Evolutionary conservation across 1,140 invertebrate species (phyloP).

Genomic region (Oncopodura yosiiana): DNA sequence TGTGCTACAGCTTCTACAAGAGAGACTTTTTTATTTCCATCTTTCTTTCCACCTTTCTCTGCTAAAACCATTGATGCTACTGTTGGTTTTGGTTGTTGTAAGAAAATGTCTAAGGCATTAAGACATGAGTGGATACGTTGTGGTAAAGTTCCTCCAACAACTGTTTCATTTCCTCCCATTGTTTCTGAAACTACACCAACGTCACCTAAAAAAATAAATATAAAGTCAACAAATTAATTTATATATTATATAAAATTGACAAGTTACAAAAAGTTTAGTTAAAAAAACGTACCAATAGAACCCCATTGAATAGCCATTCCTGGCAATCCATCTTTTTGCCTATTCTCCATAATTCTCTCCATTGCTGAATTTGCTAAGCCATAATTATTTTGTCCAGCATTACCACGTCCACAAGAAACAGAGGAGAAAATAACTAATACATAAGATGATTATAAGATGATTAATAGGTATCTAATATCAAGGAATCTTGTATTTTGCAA

Average conservation of each 20-base stretch:
- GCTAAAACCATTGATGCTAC: conserved; percentile 67
- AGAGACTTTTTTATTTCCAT: conserved; percentile 49
- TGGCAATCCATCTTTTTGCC: conserved; percentile 63
- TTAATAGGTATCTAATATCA: too few relatives aligned
- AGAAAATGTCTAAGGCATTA: conserved; percentile 70
- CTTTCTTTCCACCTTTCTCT: conserved; percentile 44
- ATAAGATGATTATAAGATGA: too few relatives aligned
- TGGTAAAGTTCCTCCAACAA: conserved; percentile 82
- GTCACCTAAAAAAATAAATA: conserved; percentile 53
- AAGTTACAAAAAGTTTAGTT: too few relatives aligned
- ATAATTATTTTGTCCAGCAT: conserved; percentile 90
- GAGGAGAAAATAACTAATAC: conserved; percentile 94
- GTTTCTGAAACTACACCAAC: conserved; percentile 82
- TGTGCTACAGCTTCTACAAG: conserved; percentile 67
- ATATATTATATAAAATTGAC: too few relatives aligned
- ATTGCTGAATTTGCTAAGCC: conserved; percentile 79
- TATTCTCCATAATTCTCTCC: conserved; percentile 83
- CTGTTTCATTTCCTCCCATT: conserved; percentile 67
- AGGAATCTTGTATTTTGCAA: too few relatives aligned
- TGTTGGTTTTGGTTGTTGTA: conserved; percentile 76
- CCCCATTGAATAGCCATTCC: conserved; percentile 93
- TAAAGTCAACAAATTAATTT: not conserved
- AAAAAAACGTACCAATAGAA: conserved; percentile 68
- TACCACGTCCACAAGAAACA: conserved; percentile 86
- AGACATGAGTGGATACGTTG: conserved; percentile 85